Percentiles rank a stretch among this genome's conserved stretches.
These are phyloP conservation scores for Falco berigora DNA, from an alignment of 2,797 vertebrate species.

Conservation along the genomic window DNA sequence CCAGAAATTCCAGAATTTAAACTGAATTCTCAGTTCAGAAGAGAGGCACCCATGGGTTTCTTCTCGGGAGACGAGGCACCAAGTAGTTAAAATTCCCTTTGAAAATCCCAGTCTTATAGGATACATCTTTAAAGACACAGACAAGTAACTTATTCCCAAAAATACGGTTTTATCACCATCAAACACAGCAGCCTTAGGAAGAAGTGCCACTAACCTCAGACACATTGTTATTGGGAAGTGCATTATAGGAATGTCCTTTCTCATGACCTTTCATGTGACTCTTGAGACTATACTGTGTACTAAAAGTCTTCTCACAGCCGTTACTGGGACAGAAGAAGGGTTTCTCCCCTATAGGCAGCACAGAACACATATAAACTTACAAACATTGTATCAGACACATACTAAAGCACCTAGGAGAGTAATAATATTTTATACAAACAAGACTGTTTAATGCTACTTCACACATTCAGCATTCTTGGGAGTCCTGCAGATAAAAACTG, in stretches of 20 bases:
- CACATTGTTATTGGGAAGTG: slow-evolving; percentile 80
- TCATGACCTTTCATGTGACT: slow-evolving; percentile 97
- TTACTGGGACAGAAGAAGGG: slow-evolving; percentile 96
- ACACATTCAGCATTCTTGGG: neutral
- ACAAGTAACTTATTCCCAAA: neutral
- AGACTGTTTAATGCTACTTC: neutral
- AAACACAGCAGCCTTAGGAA: neutral
- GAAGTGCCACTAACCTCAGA: slow-evolving; percentile 82
- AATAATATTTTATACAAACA: neutral
- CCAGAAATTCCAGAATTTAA: neutral
- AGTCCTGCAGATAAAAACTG: neutral
- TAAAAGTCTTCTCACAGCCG: slow-evolving; percentile 96
- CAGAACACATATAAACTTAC: neutral
- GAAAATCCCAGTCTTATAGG: neutral
- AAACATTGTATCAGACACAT: neutral
- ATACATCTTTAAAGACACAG: neutral
- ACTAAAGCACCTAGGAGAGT: neutral
- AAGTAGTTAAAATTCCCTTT: neutral
- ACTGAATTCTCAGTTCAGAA: neutral
- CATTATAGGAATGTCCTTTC: slow-evolving; percentile 82
- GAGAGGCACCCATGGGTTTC: neutral
- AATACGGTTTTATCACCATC: neutral
- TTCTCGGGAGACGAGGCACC: neutral
- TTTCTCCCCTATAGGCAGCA: slow-evolving; percentile 83
- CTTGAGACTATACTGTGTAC: slow-evolving; percentile 96